These are phyloP conservation scores for Hydrolagus affinis DNA, from an alignment of 2,113 vertebrate species.

Conservation along the genomic window DNA sequence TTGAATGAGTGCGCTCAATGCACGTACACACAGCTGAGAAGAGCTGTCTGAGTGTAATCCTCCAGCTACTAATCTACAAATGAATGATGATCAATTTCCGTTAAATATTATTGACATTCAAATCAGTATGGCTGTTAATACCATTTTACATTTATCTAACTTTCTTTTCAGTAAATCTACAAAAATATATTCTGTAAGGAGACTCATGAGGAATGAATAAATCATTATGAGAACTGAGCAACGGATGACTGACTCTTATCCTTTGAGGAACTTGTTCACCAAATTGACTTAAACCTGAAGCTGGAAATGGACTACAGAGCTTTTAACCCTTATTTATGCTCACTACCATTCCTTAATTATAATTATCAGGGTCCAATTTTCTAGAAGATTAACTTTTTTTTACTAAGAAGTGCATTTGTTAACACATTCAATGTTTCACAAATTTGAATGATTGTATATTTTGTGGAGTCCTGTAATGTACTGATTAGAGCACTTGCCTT, in stretches of 20 bases:
- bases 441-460: too few species aligned
- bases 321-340: neutral
- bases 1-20: neutral
- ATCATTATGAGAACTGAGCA: neutral
- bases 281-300: neutral
- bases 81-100: neutral
- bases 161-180: neutral
- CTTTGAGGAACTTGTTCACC: neutral
- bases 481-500: too few species aligned
- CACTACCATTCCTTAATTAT: neutral
- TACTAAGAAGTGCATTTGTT: too few species aligned
- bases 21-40: neutral
- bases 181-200: neutral
- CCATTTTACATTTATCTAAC: neutral
- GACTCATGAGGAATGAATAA: neutral
- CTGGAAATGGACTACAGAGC: neutral
- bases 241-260: neutral
- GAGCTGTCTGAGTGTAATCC: neutral
- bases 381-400: neutral
- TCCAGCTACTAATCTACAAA: constrained; percentile 3
- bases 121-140: neutral
- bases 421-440: too few species aligned
- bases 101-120: neutral
- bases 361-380: neutral
- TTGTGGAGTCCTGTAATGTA: too few species aligned